phyloP scores from a whole-genome alignment of 2,113 vertebrate species.

The Elachura formosa region DNA sequence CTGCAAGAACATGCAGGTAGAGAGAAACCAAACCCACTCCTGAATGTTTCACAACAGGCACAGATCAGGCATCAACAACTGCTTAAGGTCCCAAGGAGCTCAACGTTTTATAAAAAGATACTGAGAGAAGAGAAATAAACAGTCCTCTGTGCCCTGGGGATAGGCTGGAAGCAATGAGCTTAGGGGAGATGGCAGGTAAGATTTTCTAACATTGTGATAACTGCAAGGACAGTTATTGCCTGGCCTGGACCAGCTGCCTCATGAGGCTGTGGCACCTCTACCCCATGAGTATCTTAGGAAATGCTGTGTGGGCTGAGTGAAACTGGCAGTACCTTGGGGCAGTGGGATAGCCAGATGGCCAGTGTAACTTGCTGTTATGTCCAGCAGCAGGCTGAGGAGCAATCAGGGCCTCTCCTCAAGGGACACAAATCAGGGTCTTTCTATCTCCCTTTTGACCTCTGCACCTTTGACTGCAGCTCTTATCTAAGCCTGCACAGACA shows the following conservation, averaged over 20 bases:
- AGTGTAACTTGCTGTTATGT: fast-evolving
- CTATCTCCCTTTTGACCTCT: neutral
- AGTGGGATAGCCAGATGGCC: neutral
- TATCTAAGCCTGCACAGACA: neutral
- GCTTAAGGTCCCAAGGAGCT: neutral
- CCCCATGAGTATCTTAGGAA: neutral
- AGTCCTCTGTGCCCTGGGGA: neutral
- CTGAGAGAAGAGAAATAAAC: neutral
- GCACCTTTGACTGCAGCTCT: neutral
- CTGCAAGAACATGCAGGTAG: neutral
- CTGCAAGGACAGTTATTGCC: neutral
- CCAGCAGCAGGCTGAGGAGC: neutral
- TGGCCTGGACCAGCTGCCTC: neutral
- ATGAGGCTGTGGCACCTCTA: neutral
- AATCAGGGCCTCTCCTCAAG: neutral
- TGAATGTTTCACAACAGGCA: neutral
- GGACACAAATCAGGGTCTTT: neutral
- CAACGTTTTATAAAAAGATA: neutral
- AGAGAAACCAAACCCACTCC: neutral
- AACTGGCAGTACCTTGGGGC: neutral
- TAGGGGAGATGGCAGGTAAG: neutral
- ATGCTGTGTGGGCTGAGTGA: neutral
- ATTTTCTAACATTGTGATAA: neutral
- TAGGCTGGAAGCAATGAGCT: neutral
- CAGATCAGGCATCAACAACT: neutral